phyloP scores from a whole-genome alignment of 2,113 vertebrate species.

The Lagenorhynchus albirostris region DNA sequence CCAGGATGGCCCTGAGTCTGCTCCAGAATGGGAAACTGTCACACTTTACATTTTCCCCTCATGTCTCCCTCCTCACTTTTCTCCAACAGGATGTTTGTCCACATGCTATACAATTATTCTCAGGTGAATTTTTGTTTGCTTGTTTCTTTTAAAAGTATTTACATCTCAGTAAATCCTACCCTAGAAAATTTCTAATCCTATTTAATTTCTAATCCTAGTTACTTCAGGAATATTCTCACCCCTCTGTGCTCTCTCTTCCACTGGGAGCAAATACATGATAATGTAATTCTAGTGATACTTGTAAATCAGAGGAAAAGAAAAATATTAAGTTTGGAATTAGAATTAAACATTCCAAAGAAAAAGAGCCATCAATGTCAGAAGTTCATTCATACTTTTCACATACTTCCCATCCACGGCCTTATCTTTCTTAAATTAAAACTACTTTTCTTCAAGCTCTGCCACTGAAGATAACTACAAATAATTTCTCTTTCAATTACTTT shows the following conservation, averaged over 20 bases:
- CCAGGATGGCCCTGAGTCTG: not conserved
- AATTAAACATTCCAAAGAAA: conserved; percentile 14
- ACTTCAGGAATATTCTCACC: not conserved
- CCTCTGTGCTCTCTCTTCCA: not conserved
- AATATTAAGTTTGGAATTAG: not conserved
- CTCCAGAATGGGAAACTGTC: not conserved
- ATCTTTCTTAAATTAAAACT: not conserved
- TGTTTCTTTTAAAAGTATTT: not conserved
- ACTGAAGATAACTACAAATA: not conserved
- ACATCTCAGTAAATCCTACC: not conserved
- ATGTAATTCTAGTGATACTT: not conserved
- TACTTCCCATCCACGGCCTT: not conserved
- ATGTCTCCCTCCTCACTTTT: no score
- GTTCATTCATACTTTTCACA: not conserved
- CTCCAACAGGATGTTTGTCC: not conserved
- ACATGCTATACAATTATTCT: not conserved
- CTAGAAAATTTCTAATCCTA: not conserved
- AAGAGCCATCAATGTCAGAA: not conserved
- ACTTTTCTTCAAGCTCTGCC: not conserved
- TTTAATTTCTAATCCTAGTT: not conserved
- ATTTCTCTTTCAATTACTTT: not conserved
- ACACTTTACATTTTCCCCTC: not conserved
- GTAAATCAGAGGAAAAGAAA: not conserved
- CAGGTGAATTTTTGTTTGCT: not conserved
- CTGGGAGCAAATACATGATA: not conserved